phyloP scores from a whole-genome alignment of 2,113 vertebrate species.

The Thunnus maccoyii region DNA sequence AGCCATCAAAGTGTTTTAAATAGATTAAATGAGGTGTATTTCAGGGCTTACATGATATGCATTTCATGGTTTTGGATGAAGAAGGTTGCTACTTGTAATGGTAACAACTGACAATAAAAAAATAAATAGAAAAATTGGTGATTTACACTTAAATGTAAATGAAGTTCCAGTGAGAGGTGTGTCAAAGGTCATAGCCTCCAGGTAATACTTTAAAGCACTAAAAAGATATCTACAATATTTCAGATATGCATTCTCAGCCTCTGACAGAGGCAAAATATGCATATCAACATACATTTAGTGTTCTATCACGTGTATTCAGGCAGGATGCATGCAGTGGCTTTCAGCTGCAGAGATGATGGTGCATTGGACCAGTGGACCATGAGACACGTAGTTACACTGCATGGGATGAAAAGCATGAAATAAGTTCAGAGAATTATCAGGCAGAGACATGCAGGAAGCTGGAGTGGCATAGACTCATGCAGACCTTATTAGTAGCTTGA shows the following conservation, averaged over 20 bases:
- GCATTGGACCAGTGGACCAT: slow-evolving; percentile 17
- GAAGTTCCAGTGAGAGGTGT: background rate
- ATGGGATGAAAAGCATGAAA: slow-evolving; percentile 63
- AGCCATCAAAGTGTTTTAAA: no score
- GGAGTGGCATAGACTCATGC: background rate
- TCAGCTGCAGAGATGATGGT: slow-evolving; percentile 5
- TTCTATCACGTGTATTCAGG: slow-evolving; percentile 22
- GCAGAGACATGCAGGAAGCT: slow-evolving; percentile 2
- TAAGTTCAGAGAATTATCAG: slow-evolving; percentile 38
- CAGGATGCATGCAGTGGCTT: slow-evolving; percentile 8
- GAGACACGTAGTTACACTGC: slow-evolving; percentile 36
- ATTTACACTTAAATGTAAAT: slow-evolving; percentile 21
- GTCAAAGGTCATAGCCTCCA: background rate
- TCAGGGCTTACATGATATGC: background rate
- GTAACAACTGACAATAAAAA: background rate
- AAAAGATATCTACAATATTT: background rate
- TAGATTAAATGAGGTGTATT: no score
- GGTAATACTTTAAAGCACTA: background rate
- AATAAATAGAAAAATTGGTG: no score
- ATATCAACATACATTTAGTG: slow-evolving; percentile 19
- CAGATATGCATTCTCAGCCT: background rate
- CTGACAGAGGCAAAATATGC: slow-evolving; percentile 10
- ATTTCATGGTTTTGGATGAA: background rate
- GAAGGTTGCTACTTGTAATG: background rate
- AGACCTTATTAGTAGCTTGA: slow-evolving; percentile 5